Percentiles rank a stretch among this genome's conserved stretches.
Conservation (phyloP, 2,888 invertebrate genomes). For the Synergus laeviventris region DNA sequence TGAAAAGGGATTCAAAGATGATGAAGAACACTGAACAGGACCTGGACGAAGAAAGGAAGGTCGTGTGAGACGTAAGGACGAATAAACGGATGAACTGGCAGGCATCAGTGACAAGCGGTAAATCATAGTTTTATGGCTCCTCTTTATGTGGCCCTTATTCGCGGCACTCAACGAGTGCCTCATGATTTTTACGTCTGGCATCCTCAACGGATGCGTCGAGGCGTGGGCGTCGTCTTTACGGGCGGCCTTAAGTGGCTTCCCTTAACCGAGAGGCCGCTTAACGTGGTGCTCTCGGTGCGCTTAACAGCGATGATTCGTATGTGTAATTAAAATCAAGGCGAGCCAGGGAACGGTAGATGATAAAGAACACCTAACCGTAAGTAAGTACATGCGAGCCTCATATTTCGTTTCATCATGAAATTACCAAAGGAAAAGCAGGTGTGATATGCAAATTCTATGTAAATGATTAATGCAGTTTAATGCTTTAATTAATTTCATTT, state of each 20-base stretch:
- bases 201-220: slow-evolving; percentile 51
- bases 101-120: slow-evolving; percentile 73
- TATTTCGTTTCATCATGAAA: not conserved
- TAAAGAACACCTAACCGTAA: not conserved
- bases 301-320: not conserved
- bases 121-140: slow-evolving; percentile 73
- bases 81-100: slow-evolving; percentile 50
- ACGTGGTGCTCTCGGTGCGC: slow-evolving; percentile 53
- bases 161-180: slow-evolving; percentile 42
- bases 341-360: not conserved
- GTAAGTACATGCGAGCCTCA: not conserved
- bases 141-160: slow-evolving; percentile 64
- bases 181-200: slow-evolving; percentile 38
- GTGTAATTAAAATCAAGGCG: not conserved
- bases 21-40: not conserved
- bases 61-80: slow-evolving; percentile 25
- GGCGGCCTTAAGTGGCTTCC: slow-evolving; percentile 61
- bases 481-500: not conserved
- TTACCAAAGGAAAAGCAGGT: not conserved
- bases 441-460: not conserved
- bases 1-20: not conserved
- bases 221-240: slow-evolving; percentile 69
- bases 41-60: slow-evolving; percentile 28
- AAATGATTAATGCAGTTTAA: not conserved
- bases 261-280: slow-evolving; percentile 57